Base-by-base conservation (phyloP, 1,140 invertebrate species). In the Anagrus nilaparvatae region DNA sequence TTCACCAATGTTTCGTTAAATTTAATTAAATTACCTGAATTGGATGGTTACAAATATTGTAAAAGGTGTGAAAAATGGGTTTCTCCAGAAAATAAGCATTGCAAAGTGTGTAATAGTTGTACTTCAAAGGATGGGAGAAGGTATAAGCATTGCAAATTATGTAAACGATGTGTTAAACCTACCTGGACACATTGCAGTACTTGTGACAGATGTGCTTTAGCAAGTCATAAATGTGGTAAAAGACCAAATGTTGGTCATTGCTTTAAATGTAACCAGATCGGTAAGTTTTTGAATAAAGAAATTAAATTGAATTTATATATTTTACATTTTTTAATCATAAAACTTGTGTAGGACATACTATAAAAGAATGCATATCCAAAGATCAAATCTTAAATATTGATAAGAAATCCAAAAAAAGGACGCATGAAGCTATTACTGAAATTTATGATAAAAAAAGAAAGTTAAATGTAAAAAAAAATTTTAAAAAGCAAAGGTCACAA, bases 91-190 rank as follows among this genome's bases (percentile, higher is more conserved):
- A 91, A 91, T 55, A 68, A 67, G 20, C 88, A 93, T 61, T 93
- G 87, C 49, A 61, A 66, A 7, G 72, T 73, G 30, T 91, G 88
- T 54, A 69, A 71, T 0, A 59, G 57, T 18, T 92, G 88, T 51
- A 80, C 84, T 0, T 86, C 86, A 3, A 87, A 87, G 62, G 83
- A 90, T 69, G 87, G 87, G 0, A 72, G 74, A 50, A 75, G 72
- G 0, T 91, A 90, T 55, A 70, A 62, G 12, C 89, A 92, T 56
- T 93, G 89, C 57, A 56, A 76, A 30, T 44, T 55, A 14, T 93
- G 89, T 58, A 64, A 76, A n/a, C 64, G 74, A 40, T 92, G 89
- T 61, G 86, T 91, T 0, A 91, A 92, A 61, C 77, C 81, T 2
- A 79, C 78, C 14, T 89, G 84, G 74, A 66, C 71, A n/a, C 88